Percentiles rank a stretch among this genome's conserved stretches.
Conservation (phyloP, 2,888 invertebrate species). For the Adelognathus sp. region DNA sequence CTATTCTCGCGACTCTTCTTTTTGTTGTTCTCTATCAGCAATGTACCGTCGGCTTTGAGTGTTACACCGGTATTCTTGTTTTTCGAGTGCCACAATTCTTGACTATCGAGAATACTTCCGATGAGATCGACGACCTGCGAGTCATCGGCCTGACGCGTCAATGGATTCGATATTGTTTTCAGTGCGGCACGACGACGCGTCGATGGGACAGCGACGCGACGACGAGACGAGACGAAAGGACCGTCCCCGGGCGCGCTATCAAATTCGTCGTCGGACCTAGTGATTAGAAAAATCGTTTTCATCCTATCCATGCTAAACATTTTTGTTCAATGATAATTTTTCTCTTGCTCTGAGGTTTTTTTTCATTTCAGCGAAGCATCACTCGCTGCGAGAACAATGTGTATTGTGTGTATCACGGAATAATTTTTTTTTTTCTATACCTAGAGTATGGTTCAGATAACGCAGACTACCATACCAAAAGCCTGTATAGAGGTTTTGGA, state of each 20-base stretch:
- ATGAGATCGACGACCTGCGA: conserved; percentile 83
- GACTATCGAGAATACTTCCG: conserved; percentile 87
- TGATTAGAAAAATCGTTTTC: conserved; percentile 33
- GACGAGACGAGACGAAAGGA: conserved; percentile 68
- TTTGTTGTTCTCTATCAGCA: conserved; percentile 77
- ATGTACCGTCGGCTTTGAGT: conserved; percentile 85
- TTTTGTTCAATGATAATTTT: not conserved
- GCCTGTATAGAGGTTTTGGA: not conserved
- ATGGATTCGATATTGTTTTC: conserved; percentile 70
- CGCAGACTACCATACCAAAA: not conserved
- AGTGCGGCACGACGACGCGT: conserved; percentile 73
- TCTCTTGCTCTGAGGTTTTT: not conserved
- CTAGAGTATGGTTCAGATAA: not conserved
- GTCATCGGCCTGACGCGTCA: conserved; percentile 18
- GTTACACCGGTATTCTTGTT: conserved; percentile 83
- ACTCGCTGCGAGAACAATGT: conserved; percentile 65
- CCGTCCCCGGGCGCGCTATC: conserved; percentile 65
- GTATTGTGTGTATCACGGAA: conserved; percentile 67
- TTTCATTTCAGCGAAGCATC: not conserved
- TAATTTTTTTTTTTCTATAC: conserved; percentile 20
- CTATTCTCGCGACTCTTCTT: conserved; percentile 61
- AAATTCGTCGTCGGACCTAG: conserved; percentile 70
- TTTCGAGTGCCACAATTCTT: conserved; percentile 87
- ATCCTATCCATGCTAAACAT: not conserved
- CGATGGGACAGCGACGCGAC: conserved; percentile 69